These are phyloP conservation scores for Scolopax bukidnonensis DNA, from an alignment of 2,797 vertebrate species.

Conservation along the genomic window DNA sequence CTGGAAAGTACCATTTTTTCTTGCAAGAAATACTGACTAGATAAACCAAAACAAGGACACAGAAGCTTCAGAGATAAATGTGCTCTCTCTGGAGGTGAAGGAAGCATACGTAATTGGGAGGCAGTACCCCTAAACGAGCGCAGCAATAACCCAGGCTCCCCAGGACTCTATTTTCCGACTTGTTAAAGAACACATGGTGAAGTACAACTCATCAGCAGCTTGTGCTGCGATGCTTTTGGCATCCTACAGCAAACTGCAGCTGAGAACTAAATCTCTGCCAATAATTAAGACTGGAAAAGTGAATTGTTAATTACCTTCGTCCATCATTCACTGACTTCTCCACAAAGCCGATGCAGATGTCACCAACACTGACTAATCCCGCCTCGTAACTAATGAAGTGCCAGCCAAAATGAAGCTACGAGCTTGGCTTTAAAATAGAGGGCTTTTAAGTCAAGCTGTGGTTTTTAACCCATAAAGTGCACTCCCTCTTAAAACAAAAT, in stretches of 20 bases:
- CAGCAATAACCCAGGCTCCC: background rate
- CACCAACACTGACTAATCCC: background rate
- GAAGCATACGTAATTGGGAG: rapidly evolving
- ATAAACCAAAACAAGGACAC: background rate
- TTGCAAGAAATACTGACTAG: rapidly evolving
- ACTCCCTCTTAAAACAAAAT: background rate
- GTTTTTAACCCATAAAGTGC: background rate
- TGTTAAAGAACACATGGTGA: background rate
- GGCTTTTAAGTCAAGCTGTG: background rate
- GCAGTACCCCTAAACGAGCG: rapidly evolving
- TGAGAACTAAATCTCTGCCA: background rate
- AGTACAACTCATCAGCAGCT: background rate
- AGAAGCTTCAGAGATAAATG: background rate
- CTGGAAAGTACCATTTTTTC: rapidly evolving
- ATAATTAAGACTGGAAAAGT: background rate
- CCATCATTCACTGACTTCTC: background rate
- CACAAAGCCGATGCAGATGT: background rate
- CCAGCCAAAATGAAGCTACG: background rate
- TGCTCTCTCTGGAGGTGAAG: background rate
- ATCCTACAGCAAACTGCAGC: background rate
- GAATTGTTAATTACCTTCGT: background rate
- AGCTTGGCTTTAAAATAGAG: background rate
- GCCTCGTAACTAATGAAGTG: background rate
- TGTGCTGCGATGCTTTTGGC: background rate
- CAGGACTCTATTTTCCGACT: rapidly evolving